Evolutionary conservation across 2,797 vertebrate genomes (phyloP), one percentile per base, ranked within the genome.

Genomic region (Notolabrus celidotus): DNA sequence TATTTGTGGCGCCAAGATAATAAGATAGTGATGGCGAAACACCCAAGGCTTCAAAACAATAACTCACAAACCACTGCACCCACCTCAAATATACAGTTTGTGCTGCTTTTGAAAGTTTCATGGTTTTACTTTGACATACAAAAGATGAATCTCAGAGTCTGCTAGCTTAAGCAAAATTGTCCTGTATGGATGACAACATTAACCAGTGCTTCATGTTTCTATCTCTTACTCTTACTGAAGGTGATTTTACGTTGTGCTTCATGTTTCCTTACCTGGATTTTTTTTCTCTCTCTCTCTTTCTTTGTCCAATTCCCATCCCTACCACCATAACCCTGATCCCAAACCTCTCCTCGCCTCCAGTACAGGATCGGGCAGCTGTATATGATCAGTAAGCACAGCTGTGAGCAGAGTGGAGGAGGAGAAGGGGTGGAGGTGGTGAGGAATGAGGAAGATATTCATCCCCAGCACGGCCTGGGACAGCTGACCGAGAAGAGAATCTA

Each of bases 341-440:
- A 25, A 58, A 59, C 52, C 27, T 56, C 57, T 67, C 33, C 51
- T 25, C 10, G 63, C 45, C 64, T 87, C 51, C 88, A 95, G 94
- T 95, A 95, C 76, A 90, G 71, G 86, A 95, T 95, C 8, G 95
- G 95, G 20, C 95, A 96, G 88, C 91, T 96, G 75, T 96, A 96
- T 67, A 96, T 95, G 95, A 96, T 96, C 92, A 96, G 92, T 51
- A 96, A 95, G 87, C 94, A 96, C 92, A 93, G 95, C 88, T 91
- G 89, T 55, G 94, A 95, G 86, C 92, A 96, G 89, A 95, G 94
- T 0, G 89, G 83, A 1, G 92, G 90, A 2, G 95, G 95, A 10
- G 95, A 95, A 59, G 95, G 95, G 3, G 94, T 95, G 75, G 95
- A 95, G 81, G 94, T 95, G 73, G 87, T 95, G 69, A 91, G 49